Conservation (phyloP, 2,797 vertebrate genomes). For the Tokudaia tokunoshimensis region DNA sequence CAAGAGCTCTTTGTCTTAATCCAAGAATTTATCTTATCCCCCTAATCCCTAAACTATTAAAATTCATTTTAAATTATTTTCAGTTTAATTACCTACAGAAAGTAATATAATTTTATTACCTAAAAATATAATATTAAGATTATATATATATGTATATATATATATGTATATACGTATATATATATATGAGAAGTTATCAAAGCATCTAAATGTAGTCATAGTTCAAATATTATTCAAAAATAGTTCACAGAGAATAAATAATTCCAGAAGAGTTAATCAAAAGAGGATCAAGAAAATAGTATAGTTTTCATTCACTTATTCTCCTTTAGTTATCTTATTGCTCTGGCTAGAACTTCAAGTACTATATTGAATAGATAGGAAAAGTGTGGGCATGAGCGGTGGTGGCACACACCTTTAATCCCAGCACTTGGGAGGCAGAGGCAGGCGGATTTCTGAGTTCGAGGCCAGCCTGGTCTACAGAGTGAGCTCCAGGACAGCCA, state of each 20-base stretch:
- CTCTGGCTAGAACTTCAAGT: not conserved
- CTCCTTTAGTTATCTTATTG: not conserved
- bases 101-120: not conserved
- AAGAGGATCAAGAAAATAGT: not conserved
- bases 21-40: not conserved
- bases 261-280: not conserved
- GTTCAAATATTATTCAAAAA: not conserved
- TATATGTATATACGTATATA: too few species aligned
- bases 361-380: too few species aligned
- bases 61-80: not conserved
- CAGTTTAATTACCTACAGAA: not conserved
- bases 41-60: not conserved
- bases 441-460: too few species aligned
- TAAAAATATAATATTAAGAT: not conserved
- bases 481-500: too few species aligned
- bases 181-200: not conserved
- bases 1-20: not conserved
- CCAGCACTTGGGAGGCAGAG: too few species aligned
- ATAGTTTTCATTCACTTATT: not conserved
- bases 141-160: too few species aligned
- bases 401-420: too few species aligned
- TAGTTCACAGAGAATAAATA: not conserved
- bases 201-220: not conserved
- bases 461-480: too few species aligned
- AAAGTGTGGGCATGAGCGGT: too few species aligned